These are phyloP conservation scores for Agapornis roseicollis DNA, from an alignment of 2,113 vertebrate genomes.

Conservation along the genomic window DNA sequence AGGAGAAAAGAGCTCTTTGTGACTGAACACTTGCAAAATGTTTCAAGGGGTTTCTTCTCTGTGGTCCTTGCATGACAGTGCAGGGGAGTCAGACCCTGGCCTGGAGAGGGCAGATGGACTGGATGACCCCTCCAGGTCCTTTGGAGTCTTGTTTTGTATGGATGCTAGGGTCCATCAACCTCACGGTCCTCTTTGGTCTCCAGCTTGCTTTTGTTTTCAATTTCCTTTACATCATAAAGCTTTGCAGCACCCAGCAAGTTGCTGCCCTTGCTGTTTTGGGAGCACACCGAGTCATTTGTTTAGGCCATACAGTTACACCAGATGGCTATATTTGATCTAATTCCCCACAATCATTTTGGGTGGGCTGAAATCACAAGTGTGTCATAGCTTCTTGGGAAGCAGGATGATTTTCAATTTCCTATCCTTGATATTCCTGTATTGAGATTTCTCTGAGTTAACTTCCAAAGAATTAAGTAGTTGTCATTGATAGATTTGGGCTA, in stretches of 20 bases:
- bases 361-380: background rate
- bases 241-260: background rate
- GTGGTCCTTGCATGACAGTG: background rate
- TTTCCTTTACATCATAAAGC: slow-evolving; percentile 31
- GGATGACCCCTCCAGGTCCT: background rate
- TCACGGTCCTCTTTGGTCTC: slow-evolving; percentile 48
- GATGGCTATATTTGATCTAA: slow-evolving; percentile 19
- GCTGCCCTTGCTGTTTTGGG: slow-evolving; percentile 1
- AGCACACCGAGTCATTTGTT: slow-evolving; percentile 6
- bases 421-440: background rate
- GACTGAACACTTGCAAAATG: background rate
- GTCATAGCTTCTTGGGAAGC: background rate
- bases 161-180: background rate
- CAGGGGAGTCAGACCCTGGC: background rate
- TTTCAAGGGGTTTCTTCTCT: background rate
- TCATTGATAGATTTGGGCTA: background rate
- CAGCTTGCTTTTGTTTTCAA: slow-evolving; percentile 41
- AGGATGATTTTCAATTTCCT: background rate
- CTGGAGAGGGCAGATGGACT: slow-evolving; percentile 33
- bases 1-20: slow-evolving; percentile 22
- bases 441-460: background rate
- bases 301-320: background rate
- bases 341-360: background rate
- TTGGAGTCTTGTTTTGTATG: background rate
- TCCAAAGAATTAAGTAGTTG: background rate